These are phyloP conservation scores for Gobio gobio DNA, from an alignment of 2,113 vertebrate species.

Conservation along the genomic window DNA sequence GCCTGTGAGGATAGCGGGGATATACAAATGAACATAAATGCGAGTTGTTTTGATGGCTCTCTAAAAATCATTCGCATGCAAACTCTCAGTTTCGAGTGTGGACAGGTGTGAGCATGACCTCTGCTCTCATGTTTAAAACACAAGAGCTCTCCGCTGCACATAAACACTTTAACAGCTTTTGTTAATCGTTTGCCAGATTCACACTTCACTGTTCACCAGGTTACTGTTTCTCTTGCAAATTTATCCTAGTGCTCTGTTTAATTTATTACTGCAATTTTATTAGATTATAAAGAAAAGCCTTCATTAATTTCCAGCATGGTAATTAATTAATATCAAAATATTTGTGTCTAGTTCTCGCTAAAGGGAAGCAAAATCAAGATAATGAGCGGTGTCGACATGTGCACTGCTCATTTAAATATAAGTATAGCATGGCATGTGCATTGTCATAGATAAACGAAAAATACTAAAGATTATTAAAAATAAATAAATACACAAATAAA, in stretches of 20 bases:
- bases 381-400: not conserved
- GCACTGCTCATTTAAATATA: not conserved
- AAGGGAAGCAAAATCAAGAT: not conserved
- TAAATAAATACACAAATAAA: not conserved
- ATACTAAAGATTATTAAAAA: not conserved
- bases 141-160: conserved; percentile 32
- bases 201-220: conserved; percentile 3
- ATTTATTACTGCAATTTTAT: not conserved
- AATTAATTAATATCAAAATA: conserved; percentile 6
- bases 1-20: not conserved
- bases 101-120: conserved; percentile 29
- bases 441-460: not conserved
- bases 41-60: conserved; percentile 14
- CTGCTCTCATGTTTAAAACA: conserved; percentile 39
- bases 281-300: not conserved
- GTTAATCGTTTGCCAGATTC: conserved; percentile 22
- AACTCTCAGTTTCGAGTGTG: conserved; percentile 8
- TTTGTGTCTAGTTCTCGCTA: not conserved
- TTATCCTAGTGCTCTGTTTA: not conserved
- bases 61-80: conserved; percentile 8
- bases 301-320: not conserved
- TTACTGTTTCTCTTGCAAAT: conserved; percentile 3
- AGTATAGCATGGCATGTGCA: not conserved
- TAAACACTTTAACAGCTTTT: conserved; percentile 36
- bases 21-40: not conserved